phyloP scores from a whole-genome alignment of 2,113 vertebrate genomes.

The Rhea pennata region DNA sequence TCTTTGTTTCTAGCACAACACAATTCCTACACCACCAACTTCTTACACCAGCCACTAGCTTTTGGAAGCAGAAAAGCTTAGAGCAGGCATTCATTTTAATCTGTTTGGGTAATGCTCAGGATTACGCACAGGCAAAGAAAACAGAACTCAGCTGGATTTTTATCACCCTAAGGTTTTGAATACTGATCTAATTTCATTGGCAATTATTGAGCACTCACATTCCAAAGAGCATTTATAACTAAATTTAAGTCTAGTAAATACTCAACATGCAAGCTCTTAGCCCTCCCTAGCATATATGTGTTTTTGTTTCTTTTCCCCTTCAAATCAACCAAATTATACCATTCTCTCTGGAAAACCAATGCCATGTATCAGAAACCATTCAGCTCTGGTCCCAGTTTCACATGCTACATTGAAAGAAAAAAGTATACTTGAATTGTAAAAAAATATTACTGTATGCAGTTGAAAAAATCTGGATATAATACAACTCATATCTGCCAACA shows the following conservation, averaged over 20 bases:
- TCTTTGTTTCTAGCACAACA: background rate
- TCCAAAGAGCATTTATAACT: background rate
- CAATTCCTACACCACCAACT: background rate
- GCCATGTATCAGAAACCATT: background rate
- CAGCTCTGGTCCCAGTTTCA: background rate
- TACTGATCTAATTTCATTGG: background rate
- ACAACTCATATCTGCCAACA: background rate
- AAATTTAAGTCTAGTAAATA: background rate
- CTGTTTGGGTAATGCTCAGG: background rate
- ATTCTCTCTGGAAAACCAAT: background rate
- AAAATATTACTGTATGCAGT: accelerated
- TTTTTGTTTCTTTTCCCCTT: background rate
- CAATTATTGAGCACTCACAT: background rate
- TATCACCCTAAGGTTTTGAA: background rate
- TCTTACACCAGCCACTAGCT: accelerated
- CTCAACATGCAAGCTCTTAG: background rate
- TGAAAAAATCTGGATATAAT: background rate
- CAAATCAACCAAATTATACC: background rate
- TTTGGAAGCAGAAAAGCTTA: background rate
- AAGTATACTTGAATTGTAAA: background rate
- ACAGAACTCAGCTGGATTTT: background rate
- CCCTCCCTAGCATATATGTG: background rate
- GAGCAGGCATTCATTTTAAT: background rate
- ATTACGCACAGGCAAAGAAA: background rate
- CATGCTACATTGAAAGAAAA: background rate